Conservation (phyloP, 1,140 invertebrate genomes). For the Hormaphis cornu region DNA sequence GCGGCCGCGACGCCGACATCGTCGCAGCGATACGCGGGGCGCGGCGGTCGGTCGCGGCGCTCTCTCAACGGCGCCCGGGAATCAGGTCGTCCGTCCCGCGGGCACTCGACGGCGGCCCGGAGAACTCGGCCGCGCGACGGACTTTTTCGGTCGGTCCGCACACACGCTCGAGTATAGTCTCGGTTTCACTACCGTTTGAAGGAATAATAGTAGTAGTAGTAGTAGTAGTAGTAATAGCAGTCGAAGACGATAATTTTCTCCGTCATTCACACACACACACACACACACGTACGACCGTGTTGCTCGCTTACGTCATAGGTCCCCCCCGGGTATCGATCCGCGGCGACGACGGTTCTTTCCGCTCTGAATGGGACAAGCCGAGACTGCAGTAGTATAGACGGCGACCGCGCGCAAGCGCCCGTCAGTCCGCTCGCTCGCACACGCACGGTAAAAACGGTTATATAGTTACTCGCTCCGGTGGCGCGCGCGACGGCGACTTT, state of each 20-base stretch:
- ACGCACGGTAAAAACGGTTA: not conserved
- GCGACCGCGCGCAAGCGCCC: slow-evolving; percentile 17
- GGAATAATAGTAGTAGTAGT: no score
- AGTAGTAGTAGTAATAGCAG: no score
- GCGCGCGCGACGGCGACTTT: slow-evolving; percentile 2
- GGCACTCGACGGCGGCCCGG: not conserved
- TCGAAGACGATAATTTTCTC: not conserved
- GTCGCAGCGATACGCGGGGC: no score
- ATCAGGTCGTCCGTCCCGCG: no score
- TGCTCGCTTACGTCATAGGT: slow-evolving; percentile 30
- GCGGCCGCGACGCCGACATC: not conserved
- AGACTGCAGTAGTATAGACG: no score
- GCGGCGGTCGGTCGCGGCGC: no score
- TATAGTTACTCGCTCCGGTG: no score
- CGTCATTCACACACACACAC: slow-evolving; percentile 20
- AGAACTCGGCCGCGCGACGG: no score
- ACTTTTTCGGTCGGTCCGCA: no score
- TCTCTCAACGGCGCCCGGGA: no score
- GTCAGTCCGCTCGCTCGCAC: not conserved
- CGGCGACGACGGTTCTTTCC: not conserved
- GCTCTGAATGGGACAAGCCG: slow-evolving; percentile 22
- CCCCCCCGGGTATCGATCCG: slow-evolving; percentile 13
- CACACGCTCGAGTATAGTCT: not conserved
- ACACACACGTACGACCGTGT: slow-evolving; percentile 14
- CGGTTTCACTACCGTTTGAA: no score